Conservation (phyloP, 2,888 invertebrate genomes). For the Cataglyphis rosenhaueri region DNA sequence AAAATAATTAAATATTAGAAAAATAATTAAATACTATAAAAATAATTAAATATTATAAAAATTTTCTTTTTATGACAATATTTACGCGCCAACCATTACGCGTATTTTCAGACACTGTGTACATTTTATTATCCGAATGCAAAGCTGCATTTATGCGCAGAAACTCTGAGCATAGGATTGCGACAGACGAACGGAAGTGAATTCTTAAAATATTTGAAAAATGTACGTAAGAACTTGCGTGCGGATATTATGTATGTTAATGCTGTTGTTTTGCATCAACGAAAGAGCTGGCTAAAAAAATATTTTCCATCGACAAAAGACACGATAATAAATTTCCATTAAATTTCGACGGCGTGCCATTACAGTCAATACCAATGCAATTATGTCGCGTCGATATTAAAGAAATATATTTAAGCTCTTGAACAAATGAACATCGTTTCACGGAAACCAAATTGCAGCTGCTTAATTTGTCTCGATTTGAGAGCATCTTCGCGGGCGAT, state of each 20-base stretch:
- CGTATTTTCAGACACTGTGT: not conserved
- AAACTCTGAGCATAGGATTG: not conserved
- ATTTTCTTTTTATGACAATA: not conserved
- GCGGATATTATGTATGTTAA: slow-evolving; percentile 1
- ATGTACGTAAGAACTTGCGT: not conserved
- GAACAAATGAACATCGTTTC: slow-evolving; percentile 23
- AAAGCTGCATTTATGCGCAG: not conserved
- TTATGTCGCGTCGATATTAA: slow-evolving; percentile 30
- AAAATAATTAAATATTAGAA: not conserved
- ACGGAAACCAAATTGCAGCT: slow-evolving; percentile 32
- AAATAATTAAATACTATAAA: too few species aligned
- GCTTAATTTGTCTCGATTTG: slow-evolving; percentile 14
- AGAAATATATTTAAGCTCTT: slow-evolving; percentile 19
- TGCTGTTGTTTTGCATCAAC: not conserved
- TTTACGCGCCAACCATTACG: not conserved
- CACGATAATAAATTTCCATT: slow-evolving; percentile 44
- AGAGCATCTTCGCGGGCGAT: not conserved
- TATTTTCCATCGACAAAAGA: slow-evolving; percentile 4
- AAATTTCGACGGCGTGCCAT: slow-evolving; percentile 32
- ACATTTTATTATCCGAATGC: not conserved
- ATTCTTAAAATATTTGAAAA: slow-evolving; percentile 2
- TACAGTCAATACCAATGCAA: slow-evolving; percentile 28
- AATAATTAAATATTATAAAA: too few species aligned
- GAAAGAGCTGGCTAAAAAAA: slow-evolving; percentile 18
- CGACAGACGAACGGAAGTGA: not conserved